Conservation (phyloP, 2,113 vertebrate species). For the Vidua macroura region DNA sequence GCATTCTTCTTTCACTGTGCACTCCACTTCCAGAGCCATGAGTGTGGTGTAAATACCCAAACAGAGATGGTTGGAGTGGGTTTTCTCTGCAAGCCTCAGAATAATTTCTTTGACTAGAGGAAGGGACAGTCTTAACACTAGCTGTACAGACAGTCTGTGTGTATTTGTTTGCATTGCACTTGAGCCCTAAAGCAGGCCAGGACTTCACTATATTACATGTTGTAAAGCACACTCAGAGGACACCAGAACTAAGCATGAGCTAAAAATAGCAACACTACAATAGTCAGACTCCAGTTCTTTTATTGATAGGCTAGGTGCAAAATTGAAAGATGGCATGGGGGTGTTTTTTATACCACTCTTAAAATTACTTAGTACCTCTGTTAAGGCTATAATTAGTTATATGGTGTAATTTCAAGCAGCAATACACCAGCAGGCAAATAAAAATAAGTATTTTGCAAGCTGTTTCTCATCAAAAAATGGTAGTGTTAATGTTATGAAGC, state of each 20-base stretch:
- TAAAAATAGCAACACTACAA: background rate
- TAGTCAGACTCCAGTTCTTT: background rate
- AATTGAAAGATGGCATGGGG: background rate
- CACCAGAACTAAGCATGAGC: background rate
- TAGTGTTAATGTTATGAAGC: background rate
- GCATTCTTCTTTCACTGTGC: slow-evolving; percentile 19
- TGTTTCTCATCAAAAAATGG: slow-evolving; percentile 1
- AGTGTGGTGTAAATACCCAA: background rate
- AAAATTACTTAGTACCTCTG: background rate
- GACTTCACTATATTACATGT: background rate
- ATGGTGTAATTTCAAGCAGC: background rate
- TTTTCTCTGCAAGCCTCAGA: background rate
- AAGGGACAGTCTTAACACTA: background rate
- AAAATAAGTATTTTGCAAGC: slow-evolving; percentile 11
- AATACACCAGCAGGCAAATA: background rate
- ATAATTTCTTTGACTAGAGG: background rate
- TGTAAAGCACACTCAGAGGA: background rate
- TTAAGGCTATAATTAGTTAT: background rate
- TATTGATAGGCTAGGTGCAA: background rate
- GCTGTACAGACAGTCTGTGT: background rate
- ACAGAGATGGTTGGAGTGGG: background rate
- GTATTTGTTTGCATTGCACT: background rate
- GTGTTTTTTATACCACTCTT: background rate
- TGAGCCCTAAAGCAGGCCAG: background rate
- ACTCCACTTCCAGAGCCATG: background rate